phyloP scores from a whole-genome alignment of 2,888 invertebrate species.

The Brachyopa scutellaris region DNA sequence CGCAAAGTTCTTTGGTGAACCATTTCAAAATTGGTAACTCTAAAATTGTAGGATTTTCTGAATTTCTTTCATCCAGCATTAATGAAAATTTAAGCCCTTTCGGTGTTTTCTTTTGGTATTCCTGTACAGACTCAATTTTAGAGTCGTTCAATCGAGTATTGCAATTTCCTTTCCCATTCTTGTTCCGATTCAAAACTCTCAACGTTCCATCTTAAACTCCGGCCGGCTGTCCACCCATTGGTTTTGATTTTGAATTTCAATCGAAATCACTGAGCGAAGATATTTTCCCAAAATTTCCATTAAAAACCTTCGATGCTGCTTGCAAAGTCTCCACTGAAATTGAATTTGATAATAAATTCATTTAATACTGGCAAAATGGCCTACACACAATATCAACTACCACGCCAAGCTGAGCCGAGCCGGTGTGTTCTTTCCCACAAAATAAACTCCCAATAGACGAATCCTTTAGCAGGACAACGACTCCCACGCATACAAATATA shows the following conservation, averaged over 20 bases:
- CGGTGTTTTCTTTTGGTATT: too few species aligned
- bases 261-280: slow-evolving; percentile 53
- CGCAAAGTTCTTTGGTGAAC: too few species aligned
- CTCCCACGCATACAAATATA: not conserved
- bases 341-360: slow-evolving; percentile 67
- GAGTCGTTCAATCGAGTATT: too few species aligned
- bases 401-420: not conserved
- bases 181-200: too few species aligned
- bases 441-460: slow-evolving; percentile 46
- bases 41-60: too few species aligned
- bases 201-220: too few species aligned
- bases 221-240: too few species aligned
- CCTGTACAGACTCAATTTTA: too few species aligned
- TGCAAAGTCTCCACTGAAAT: slow-evolving; percentile 10
- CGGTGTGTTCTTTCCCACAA: slow-evolving; percentile 46
- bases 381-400: slow-evolving; percentile 14
- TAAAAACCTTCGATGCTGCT: slow-evolving; percentile 28
- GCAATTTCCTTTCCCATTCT: too few species aligned
- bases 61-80: too few species aligned
- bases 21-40: too few species aligned
- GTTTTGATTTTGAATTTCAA: slow-evolving; percentile 44
- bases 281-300: slow-evolving; percentile 46
- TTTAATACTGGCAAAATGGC: slow-evolving; percentile 57
- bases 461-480: slow-evolving; percentile 16
- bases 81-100: too few species aligned